A percentile compares a stretch with the other conserved stretches of the same genome.
phyloP scores from a whole-genome alignment of 2,797 vertebrate genomes.

The Anas capensis region DNA sequence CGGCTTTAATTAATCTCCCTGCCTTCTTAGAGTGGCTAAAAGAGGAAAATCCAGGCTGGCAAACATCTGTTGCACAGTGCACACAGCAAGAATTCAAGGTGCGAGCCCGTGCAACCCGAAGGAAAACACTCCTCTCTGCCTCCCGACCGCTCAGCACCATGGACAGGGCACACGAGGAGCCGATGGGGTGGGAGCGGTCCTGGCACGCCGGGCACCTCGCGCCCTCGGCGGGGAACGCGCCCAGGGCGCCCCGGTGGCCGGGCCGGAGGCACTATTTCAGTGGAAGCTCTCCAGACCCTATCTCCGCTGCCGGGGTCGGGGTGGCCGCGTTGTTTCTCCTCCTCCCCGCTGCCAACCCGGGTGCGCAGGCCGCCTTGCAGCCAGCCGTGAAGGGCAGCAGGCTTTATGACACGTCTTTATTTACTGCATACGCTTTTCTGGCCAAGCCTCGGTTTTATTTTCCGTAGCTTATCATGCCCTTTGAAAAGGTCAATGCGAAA shows the following conservation, averaged over 20 bases:
- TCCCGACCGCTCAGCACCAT: conserved; percentile 40
- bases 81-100: background rate
- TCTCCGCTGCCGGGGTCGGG: background rate
- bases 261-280: background rate
- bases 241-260: background rate
- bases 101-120: background rate
- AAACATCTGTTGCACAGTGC: conserved; percentile 39
- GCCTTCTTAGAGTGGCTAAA: conserved; percentile 43
- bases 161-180: background rate
- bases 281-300: background rate
- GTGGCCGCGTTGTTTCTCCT: background rate
- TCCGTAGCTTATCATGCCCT: background rate
- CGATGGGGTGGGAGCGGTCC: background rate
- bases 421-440: background rate
- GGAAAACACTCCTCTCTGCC: background rate
- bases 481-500: conserved; percentile 41
- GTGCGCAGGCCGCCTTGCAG: background rate
- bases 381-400: background rate
- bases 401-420: background rate
- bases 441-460: background rate
- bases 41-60: conserved; percentile 20
- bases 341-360: background rate
- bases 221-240: background rate
- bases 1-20: conserved; percentile 56
- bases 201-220: no score